These are phyloP conservation scores for Craterocephalus amniculus DNA, from an alignment of 2,797 vertebrate species.

Conservation along the genomic window DNA sequence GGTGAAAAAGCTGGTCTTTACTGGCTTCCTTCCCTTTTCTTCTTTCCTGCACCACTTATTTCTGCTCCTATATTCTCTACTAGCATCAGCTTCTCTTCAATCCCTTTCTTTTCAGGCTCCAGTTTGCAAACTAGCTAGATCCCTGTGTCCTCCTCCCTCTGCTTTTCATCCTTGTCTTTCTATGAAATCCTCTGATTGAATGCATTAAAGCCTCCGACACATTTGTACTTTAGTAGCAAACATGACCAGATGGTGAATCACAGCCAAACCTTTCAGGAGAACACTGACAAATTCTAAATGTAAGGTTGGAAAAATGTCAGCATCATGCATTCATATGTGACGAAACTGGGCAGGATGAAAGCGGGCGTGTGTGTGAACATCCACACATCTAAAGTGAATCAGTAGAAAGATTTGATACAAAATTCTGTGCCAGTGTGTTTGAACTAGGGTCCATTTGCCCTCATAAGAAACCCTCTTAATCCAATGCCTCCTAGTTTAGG, in stretches of 20 bases:
- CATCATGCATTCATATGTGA: conserved; percentile 28
- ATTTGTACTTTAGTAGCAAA: conserved; percentile 20
- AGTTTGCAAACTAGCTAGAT: conserved; percentile 9
- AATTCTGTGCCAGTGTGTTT: conserved; percentile 55
- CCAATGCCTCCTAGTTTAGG: conserved; percentile 73
- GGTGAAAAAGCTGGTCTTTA: conserved; percentile 56
- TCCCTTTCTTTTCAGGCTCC: background rate
- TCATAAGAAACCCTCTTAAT: conserved; percentile 71
- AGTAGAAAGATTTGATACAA: conserved; percentile 37
- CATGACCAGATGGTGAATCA: conserved; percentile 31
- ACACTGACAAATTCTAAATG: conserved; percentile 29
- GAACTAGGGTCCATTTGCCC: conserved; percentile 73
- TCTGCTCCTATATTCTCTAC: conserved; percentile 17
- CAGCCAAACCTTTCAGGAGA: conserved; percentile 34
- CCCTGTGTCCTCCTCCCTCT: background rate
- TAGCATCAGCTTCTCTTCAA: background rate
- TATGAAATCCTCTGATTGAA: background rate
- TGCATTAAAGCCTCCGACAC: conserved; percentile 15
- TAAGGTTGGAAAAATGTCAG: conserved; percentile 40
- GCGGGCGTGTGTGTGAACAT: conserved; percentile 23
- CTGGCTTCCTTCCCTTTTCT: conserved; percentile 12
- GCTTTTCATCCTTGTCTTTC: conserved; percentile 9
- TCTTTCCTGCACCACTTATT: background rate
- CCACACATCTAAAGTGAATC: conserved; percentile 28
- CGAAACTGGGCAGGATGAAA: conserved; percentile 47